A percentile compares a stretch with the other conserved stretches of the same genome.
Conservation (phyloP, 2,113 vertebrate genomes). For the Notothenia coriiceps region DNA sequence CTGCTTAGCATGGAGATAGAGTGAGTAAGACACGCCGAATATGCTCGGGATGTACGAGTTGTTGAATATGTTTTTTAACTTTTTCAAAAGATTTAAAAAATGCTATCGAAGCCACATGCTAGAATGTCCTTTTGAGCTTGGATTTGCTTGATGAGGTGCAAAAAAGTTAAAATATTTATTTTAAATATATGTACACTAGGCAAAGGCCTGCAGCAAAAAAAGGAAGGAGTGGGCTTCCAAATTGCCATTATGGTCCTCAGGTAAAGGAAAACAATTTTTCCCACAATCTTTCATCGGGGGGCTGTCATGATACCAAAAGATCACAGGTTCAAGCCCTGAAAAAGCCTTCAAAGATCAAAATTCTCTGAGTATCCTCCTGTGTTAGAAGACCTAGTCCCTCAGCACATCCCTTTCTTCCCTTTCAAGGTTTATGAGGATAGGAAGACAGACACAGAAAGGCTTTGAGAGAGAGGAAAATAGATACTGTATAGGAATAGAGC, state of each 20-base stretch:
- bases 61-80: background rate
- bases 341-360: background rate
- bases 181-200: background rate
- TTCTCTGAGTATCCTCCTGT: background rate
- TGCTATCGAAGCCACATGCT: background rate
- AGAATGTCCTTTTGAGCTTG: background rate
- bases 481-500: background rate
- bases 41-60: background rate
- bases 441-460: background rate
- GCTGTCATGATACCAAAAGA: background rate
- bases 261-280: background rate
- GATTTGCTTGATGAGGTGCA: background rate
- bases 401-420: background rate
- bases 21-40: conserved; percentile 79
- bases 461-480: background rate
- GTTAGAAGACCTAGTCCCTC: background rate
- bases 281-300: background rate
- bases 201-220: background rate
- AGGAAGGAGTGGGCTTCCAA: background rate
- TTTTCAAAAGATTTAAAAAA: background rate
- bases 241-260: too few relatives aligned
- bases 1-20: conserved; percentile 98
- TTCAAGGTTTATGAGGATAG: background rate
- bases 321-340: background rate
- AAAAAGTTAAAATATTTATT: background rate